Base-by-base conservation (phyloP, 2,113 vertebrate genomes). In the Edolisoma coerulescens region DNA sequence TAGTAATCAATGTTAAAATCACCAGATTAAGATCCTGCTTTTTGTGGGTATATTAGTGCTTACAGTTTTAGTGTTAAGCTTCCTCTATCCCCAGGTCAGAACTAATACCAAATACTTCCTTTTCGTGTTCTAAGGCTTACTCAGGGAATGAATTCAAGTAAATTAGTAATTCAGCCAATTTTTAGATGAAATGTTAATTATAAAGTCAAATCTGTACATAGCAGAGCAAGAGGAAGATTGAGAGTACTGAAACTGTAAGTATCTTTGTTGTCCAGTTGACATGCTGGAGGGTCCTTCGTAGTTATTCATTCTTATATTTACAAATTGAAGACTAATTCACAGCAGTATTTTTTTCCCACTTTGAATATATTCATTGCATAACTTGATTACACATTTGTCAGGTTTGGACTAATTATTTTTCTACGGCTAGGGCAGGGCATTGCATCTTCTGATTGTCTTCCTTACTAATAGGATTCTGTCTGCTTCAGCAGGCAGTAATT, bases 391-490 rank as follows among this genome's bases (percentile, higher is more conserved):
- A 98, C 97, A 98, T 98, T 98, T 98, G 97, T 98, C 98, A 99
- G 98, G 98, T 98, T 98, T 97, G 94, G 95, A 97, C 98, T 99
- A 99, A 99, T 99, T 98, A 98, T 98, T 98, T 98, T 97, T 98
- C 96, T 98, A 98, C 97, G 97, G 97, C 98, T 94, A 98, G 98
- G 98, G 98, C 98, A 98, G 98, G 98, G 97, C 97, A 97, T 91
- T 97, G 98, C 98, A 92, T 98, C 97, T 96, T 97, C 94, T 97
- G 97, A 97, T 98, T 86, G 97, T 97, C 98, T 98, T 98, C 97
- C 97, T 98, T 98, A 95, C 98, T 99, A 99, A 99, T 99, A 98
- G 98, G 98, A 99, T 99, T 99, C 98, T 98, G 98, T 98, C 98
- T 99, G 99, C 99, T 98, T 98, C 98, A 98, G 98, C 98, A 98